phyloP scores from a whole-genome alignment of 2,888 invertebrate genomes.

The Adineta ricciae region DNA sequence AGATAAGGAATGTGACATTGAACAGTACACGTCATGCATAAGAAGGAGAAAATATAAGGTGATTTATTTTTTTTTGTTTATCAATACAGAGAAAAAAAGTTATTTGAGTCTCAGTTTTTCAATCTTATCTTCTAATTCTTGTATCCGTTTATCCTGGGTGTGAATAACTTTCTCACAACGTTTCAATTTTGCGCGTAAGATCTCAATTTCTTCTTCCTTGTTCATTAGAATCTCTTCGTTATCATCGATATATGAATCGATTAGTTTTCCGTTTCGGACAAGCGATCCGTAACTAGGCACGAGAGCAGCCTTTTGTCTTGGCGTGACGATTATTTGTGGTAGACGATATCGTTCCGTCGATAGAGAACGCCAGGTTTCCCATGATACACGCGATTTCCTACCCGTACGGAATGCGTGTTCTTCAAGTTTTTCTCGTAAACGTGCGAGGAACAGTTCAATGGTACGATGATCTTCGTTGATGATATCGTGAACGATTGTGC shows the following conservation, averaged over 20 bases:
- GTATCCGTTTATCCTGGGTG: constrained; percentile 26
- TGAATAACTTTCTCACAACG: constrained; percentile 24
- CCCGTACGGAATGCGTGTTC: background rate
- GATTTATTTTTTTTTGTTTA: no score
- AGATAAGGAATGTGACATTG: background rate
- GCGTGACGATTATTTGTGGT: background rate
- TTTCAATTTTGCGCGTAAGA: constrained; percentile 28
- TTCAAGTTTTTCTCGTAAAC: constrained; percentile 5
- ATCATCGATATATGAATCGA: constrained; percentile 3
- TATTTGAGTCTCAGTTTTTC: constrained; percentile 24
- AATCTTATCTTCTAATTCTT: constrained; percentile 24
- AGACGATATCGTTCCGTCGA: background rate
- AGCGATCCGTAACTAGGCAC: background rate
- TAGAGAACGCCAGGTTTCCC: constrained; percentile 1
- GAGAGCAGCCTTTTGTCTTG: background rate
- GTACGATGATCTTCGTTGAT: background rate
- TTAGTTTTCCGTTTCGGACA: background rate
- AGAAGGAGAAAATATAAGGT: no score
- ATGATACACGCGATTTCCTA: background rate
- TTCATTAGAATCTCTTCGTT: background rate
- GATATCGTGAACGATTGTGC: background rate
- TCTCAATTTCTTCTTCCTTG: constrained; percentile 29
- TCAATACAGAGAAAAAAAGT: background rate
- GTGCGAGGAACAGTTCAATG: background rate
- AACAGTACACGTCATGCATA: no score